Percentiles rank a stretch among this genome's conserved stretches.
phyloP scores from a whole-genome alignment of 2,113 vertebrate genomes.

The Montifringilla adamsi region DNA sequence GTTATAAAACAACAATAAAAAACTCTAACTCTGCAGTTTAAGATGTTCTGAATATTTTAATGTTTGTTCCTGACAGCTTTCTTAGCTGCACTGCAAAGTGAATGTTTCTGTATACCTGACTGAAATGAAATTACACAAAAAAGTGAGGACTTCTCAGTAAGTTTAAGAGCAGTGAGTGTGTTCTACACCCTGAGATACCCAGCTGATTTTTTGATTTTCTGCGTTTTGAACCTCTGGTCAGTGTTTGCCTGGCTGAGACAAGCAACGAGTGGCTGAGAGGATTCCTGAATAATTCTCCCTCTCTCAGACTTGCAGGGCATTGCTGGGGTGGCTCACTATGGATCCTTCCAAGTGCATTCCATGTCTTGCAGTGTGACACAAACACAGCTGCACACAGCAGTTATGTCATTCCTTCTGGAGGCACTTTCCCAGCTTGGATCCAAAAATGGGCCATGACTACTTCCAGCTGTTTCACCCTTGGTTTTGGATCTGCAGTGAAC shows the following conservation, averaged over 20 bases:
- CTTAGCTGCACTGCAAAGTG: not conserved
- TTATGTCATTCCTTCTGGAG: not conserved
- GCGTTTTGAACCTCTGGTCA: not conserved
- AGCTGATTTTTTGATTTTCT: not conserved
- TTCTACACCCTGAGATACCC: not conserved
- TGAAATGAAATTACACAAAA: not conserved
- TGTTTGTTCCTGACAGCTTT: slow-evolving; percentile 35
- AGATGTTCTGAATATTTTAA: slow-evolving; percentile 48
- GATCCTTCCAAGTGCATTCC: not conserved
- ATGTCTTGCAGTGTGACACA: not conserved
- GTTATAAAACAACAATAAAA: slow-evolving; percentile 70
- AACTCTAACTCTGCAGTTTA: slow-evolving; percentile 44
- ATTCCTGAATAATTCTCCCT: not conserved
- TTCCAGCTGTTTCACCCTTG: not conserved
- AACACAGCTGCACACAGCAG: not conserved
- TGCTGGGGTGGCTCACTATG: not conserved
- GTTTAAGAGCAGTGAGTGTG: not conserved
- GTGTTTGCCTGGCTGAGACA: not conserved
- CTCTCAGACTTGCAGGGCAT: not conserved
- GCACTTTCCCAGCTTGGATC: not conserved
- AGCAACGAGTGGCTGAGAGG: not conserved
- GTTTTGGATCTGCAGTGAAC: not conserved
- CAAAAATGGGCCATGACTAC: too few relatives aligned
- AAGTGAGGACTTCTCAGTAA: not conserved
- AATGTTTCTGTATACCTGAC: not conserved